These are phyloP conservation scores for Sus scrofa DNA, from an alignment of 2,113 vertebrate genomes.

Conservation along the genomic window T2T-Sscrofa CM000829.6:29563001-29563500, in stretches of 20 bases:
- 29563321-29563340: background rate
- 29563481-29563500: background rate
- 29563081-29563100: background rate
- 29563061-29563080: background rate
- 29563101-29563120: background rate
- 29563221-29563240: background rate
- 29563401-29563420: background rate
- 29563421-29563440: background rate
- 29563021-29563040: background rate
- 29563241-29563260: background rate
- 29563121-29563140: fast-evolving
- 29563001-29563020: background rate
- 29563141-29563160: no score
- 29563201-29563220: background rate
- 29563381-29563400: background rate
- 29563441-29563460: background rate
- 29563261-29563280: background rate
- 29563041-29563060: background rate
- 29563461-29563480: background rate
- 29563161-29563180: background rate
- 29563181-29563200: background rate
- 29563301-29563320: background rate
- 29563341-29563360: background rate
- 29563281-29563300: background rate
- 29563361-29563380: background rate